These are phyloP conservation scores for Melanocharis versteri DNA, from an alignment of 2,113 vertebrate species.

Conservation along the genomic window DNA sequence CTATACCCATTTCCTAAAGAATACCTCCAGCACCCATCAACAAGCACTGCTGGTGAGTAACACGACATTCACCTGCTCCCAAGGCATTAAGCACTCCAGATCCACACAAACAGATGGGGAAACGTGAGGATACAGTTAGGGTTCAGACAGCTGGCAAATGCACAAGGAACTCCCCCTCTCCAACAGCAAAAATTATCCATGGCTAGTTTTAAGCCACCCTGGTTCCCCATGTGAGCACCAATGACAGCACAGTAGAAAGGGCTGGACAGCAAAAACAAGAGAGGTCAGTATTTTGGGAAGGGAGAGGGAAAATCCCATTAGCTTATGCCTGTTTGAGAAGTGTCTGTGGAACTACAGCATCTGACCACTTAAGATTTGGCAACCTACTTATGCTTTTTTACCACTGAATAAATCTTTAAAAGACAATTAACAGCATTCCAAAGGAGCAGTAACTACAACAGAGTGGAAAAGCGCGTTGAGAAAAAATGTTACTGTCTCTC, in stretches of 20 bases:
- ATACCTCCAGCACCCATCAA: background rate
- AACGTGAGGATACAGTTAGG: rapidly evolving
- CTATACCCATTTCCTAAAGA: background rate
- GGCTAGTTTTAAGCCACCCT: background rate
- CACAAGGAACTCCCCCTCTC: too few relatives aligned
- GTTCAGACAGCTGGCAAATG: background rate
- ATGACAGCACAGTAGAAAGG: background rate
- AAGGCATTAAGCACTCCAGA: background rate
- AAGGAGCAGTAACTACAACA: background rate
- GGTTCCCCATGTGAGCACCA: background rate
- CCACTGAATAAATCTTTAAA: background rate
- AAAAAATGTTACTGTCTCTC: background rate
- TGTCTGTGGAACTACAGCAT: background rate
- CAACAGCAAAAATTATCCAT: background rate
- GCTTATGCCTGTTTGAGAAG: background rate
- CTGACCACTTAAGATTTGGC: background rate
- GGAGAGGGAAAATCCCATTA: background rate
- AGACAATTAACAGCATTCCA: background rate
- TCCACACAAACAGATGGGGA: background rate
- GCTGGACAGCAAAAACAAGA: background rate
- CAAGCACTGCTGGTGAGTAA: background rate
- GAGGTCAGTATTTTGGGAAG: background rate
- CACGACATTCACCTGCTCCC: background rate
- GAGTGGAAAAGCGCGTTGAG: background rate
- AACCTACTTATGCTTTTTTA: background rate